Evolutionary conservation across 2,888 invertebrate species (phyloP).

Genomic region (Syrphus vitripennis): DNA sequence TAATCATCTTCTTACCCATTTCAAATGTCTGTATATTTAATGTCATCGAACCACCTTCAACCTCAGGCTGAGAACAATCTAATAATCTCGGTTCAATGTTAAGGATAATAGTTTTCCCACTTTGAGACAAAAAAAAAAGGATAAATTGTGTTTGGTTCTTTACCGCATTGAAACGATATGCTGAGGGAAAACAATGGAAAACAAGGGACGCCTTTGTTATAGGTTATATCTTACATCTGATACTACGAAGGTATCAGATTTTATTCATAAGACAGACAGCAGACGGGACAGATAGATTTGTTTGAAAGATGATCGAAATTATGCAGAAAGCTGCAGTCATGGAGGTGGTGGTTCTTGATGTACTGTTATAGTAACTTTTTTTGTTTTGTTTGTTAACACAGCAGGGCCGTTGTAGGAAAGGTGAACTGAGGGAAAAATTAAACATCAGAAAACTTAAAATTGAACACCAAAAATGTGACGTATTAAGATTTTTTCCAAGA

Average conservation of each 20-base stretch:
- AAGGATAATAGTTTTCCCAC: conserved; percentile 55
- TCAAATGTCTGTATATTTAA: neutral
- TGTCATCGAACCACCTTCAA: neutral
- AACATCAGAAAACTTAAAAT: neutral
- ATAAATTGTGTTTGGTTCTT: conserved; percentile 38
- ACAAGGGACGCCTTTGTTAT: neutral
- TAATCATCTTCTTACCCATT: neutral
- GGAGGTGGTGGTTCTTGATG: neutral
- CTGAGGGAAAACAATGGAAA: neutral
- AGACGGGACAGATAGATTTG: no score
- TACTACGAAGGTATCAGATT: no score
- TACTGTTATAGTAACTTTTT: neutral
- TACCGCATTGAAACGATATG: neutral
- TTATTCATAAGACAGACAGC: no score
- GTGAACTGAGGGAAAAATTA: neutral
- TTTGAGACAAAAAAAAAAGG: conserved; percentile 28
- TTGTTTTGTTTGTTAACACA: neutral
- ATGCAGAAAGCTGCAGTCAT: no score
- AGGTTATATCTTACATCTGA: no score
- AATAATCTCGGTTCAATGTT: conserved; percentile 60
- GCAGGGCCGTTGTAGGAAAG: neutral
- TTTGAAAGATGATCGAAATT: no score
- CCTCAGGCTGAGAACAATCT: conserved; percentile 36
- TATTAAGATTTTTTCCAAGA: no score
- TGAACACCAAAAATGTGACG: no score